Conservation (phyloP, 2,888 invertebrate genomes). For the Agonopterix arenella region DNA sequence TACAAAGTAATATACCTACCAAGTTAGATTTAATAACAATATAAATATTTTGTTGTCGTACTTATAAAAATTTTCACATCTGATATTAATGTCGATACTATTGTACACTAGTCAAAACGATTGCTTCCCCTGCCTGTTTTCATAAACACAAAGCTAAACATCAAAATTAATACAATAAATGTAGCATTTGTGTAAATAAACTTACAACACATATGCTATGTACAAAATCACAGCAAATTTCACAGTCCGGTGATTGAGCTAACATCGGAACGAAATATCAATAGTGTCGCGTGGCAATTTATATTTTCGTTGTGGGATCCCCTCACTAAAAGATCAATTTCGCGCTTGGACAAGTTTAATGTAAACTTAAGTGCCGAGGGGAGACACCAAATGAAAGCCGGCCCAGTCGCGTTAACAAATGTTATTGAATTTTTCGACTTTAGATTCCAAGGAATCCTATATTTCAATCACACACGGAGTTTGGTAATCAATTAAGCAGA, state of each 20-base stretch:
- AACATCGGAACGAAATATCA: conserved; percentile 46
- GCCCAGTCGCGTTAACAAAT: conserved; percentile 56
- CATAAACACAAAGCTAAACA: too few relatives aligned
- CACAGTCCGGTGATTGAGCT: conserved; percentile 10
- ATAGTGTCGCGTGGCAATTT: conserved; percentile 60
- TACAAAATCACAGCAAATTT: conserved; percentile 14
- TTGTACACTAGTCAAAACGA: too few relatives aligned
- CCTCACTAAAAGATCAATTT: conserved; percentile 75
- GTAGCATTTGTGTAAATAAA: too few relatives aligned
- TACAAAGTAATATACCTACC: background rate
- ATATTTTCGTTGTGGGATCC: conserved; percentile 62
- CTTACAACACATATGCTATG: background rate
- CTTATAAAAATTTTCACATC: too few relatives aligned
- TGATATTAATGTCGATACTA: too few relatives aligned
- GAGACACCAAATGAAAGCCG: conserved; percentile 59
- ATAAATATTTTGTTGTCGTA: too few relatives aligned
- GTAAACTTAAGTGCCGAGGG: conserved; percentile 73
- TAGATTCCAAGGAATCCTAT: conserved; percentile 27
- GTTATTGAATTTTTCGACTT: conserved; percentile 59
- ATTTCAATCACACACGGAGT: background rate
- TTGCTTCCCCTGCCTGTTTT: too few relatives aligned
- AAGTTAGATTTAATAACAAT: background rate
- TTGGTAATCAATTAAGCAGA: too few relatives aligned
- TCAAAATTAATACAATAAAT: background rate
- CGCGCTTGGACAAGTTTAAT: conserved; percentile 73